A percentile compares a stretch with the other conserved stretches of the same genome.
Evolutionary conservation across 2,113 vertebrate genomes (phyloP).

Genomic region (Caretta caretta): DNA sequence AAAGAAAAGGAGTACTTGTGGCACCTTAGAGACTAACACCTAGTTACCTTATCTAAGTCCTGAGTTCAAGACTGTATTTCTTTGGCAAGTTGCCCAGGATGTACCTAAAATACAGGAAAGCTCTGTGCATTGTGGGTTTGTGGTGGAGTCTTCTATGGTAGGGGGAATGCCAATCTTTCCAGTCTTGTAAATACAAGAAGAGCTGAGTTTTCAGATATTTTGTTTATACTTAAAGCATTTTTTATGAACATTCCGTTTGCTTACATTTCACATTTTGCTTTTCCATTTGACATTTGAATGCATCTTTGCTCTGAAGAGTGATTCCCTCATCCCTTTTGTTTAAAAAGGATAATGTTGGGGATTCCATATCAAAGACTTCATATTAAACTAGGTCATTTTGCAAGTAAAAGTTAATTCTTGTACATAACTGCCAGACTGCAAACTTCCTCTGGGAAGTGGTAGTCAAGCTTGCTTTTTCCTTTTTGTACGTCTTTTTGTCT

Average conservation of each 20-base stretch:
- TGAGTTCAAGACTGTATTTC: slow-evolving; percentile 63
- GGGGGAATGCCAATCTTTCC: slow-evolving; percentile 29
- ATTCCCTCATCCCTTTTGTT: background rate
- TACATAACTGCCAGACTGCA: background rate
- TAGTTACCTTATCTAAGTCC: slow-evolving; percentile 50
- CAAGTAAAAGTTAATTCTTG: background rate
- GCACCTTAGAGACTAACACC: too few species aligned
- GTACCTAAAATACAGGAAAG: slow-evolving; percentile 57
- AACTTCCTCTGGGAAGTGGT: background rate
- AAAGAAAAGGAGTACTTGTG: too few species aligned
- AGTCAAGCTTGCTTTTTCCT: background rate
- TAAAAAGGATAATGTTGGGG: too few species aligned
- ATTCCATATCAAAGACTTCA: background rate
- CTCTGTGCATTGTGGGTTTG: slow-evolving; percentile 13
- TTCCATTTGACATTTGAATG: background rate
- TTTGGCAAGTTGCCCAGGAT: slow-evolving; percentile 63
- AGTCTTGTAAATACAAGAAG: background rate
- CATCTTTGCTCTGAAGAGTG: background rate
- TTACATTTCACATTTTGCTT: background rate
- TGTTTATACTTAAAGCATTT: background rate
- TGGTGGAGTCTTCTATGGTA: background rate
- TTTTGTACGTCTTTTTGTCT: background rate
- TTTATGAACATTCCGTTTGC: background rate
- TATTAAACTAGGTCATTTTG: background rate
- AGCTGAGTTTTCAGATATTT: background rate